These are phyloP conservation scores for Echiichthys vipera DNA, from an alignment of 2,797 vertebrate species.

Conservation along the genomic window DNA sequence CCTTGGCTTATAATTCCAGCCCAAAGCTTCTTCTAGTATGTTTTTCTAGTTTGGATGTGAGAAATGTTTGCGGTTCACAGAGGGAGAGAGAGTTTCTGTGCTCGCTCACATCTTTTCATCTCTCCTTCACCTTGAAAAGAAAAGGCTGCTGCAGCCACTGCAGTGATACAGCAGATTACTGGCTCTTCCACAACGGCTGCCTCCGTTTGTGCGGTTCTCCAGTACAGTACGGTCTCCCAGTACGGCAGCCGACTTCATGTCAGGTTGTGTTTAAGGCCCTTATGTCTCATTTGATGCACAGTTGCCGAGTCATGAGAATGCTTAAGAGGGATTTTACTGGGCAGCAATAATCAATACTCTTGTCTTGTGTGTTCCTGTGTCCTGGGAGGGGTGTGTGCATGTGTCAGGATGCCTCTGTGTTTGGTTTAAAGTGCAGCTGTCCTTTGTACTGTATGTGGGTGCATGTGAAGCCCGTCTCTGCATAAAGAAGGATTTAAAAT, in stretches of 20 bases:
- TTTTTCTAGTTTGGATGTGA: not conserved
- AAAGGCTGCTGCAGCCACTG: slow-evolving; percentile 51
- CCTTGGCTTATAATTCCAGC: not conserved
- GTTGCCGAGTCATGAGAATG: slow-evolving; percentile 61
- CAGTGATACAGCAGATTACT: slow-evolving; percentile 20
- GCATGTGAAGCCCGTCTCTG: slow-evolving; percentile 45
- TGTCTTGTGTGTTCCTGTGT: slow-evolving; percentile 1
- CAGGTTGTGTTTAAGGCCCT: slow-evolving; percentile 12
- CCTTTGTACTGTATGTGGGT: slow-evolving; percentile 22
- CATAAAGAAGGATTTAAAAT: slow-evolving; percentile 75
- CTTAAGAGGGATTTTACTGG: not conserved
- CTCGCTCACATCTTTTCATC: slow-evolving; percentile 10
- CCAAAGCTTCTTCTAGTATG: not conserved
- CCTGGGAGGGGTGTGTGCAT: not conserved
- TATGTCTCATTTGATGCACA: slow-evolving; percentile 21
- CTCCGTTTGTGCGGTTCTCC: not conserved
- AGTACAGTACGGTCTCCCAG: not conserved
- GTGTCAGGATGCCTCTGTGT: slow-evolving; percentile 24
- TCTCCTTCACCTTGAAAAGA: slow-evolving; percentile 51
- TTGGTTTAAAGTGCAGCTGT: slow-evolving; percentile 32
- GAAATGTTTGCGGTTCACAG: not conserved
- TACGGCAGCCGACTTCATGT: slow-evolving; percentile 25
- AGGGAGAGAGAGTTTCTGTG: not conserved
- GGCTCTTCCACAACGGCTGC: not conserved
- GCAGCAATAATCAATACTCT: slow-evolving; percentile 21